Evolutionary conservation across 2,113 vertebrate genomes (phyloP), one percentile per base, ranked within the genome.

Genomic region (Nyctereutes procyonoides): DNA sequence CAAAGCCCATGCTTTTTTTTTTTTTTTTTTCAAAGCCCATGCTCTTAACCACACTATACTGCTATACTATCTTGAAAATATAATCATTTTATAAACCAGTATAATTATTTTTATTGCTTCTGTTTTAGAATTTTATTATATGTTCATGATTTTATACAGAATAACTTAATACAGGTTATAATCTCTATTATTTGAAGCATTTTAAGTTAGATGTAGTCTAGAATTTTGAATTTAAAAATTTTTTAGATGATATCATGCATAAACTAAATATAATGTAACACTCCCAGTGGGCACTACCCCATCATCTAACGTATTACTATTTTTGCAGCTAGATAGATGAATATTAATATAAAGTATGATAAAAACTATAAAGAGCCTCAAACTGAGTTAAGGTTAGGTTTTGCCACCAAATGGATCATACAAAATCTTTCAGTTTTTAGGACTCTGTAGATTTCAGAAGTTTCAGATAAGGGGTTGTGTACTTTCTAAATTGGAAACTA

Each of bases 111-210:
- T 71, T 91, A 26, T 80, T 74, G 43, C 28, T 51, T 76, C 12
- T 48, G 43, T 48, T 88, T 38, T 19, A 79, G 26, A 83, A 79
- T 87, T 96, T 94, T 79, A 76, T 74, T 51, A 86, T 90, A 67
- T 93, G 60, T 20, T 22, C 26, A n/a, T 77, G 28, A 94, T 76
- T 96, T 93, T 88, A 69, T 60, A 95, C 69, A 94, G 71, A 91
- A 62, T 84, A 95, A 17, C 48, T 71, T 51, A 88, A 86, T 53
- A 93, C 2, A 96, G 43, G 15, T 73, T 83, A 91, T 10, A 87
- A 24, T 71, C 12, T 73, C 38, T 93, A 38, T 88, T 94, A 93
- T 24, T n/a, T 89, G 65, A 95, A 93, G 93, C 22, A 30, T 96
- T 71, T 65, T 3, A n/a, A 88, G 55, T 81, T 90, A 53, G 17